Evolutionary conservation across 1,140 invertebrate species (phyloP).

Genomic region (Doryteuthis pealeii): DNA sequence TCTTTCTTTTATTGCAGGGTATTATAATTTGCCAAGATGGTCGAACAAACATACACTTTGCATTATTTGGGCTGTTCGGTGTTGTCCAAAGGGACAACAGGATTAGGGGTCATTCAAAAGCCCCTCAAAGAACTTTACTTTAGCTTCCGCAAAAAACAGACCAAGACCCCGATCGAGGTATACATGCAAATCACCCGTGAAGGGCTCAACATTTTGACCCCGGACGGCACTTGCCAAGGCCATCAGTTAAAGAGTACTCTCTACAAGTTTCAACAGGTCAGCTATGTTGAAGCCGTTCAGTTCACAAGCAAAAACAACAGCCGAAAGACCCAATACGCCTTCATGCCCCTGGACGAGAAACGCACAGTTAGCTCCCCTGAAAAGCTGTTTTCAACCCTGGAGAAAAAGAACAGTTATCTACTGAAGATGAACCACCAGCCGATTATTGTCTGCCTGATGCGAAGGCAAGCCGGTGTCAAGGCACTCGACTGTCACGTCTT

Average conservation of each 20-base stretch:
- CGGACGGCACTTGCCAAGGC: slow-evolving; percentile 15
- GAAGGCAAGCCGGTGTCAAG: slow-evolving; percentile 39
- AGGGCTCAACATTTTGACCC: slow-evolving; percentile 27
- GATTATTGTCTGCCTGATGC: slow-evolving; percentile 39
- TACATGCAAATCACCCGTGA: slow-evolving; percentile 25
- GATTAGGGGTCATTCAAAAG: slow-evolving; percentile 37
- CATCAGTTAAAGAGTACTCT: slow-evolving; percentile 29
- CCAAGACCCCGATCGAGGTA: slow-evolving; percentile 24
- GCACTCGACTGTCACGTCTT: slow-evolving; percentile 46
- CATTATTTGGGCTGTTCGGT: slow-evolving; percentile 35
- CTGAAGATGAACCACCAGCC: slow-evolving; percentile 35
- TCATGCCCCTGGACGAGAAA: slow-evolving; percentile 38
- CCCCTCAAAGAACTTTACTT: slow-evolving; percentile 42
- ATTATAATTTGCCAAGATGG: slow-evolving; percentile 22
- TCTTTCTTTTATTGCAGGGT: no score
- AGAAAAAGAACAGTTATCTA: slow-evolving; percentile 38
- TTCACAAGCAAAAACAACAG: slow-evolving; percentile 28
- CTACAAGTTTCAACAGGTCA: slow-evolving; percentile 35
- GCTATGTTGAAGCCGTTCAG: slow-evolving; percentile 37
- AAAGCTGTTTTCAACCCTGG: slow-evolving; percentile 37
- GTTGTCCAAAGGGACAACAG: slow-evolving; percentile 41
- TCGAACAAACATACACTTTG: slow-evolving; percentile 33
- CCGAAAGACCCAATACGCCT: slow-evolving; percentile 40
- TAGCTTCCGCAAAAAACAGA: slow-evolving; percentile 31
- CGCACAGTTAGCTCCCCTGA: slow-evolving; percentile 26